Percentiles rank a stretch among this genome's conserved stretches.
phyloP scores from a whole-genome alignment of 2,113 vertebrate species.

The Neodontobutis hainanensis region DNA sequence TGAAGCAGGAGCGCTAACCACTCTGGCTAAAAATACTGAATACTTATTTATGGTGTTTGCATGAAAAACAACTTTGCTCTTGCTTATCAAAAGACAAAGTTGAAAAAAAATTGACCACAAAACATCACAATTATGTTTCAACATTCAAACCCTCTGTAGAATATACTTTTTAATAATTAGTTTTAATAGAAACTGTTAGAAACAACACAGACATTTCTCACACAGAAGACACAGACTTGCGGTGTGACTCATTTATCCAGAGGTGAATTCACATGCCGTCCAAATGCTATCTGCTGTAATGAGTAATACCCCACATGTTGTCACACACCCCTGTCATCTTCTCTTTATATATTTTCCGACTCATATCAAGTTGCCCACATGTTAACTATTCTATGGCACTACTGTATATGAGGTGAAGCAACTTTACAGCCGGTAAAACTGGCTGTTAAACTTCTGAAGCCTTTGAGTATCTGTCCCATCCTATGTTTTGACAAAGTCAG shows the following conservation, averaged over 20 bases:
- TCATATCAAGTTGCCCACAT: slow-evolving; percentile 58
- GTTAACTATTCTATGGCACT: slow-evolving; percentile 47
- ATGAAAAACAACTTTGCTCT: too few species aligned
- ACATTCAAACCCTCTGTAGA: too few species aligned
- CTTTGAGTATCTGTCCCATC: slow-evolving; percentile 58
- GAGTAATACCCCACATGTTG: slow-evolving; percentile 25
- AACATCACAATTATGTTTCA: too few species aligned
- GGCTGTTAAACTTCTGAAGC: slow-evolving; percentile 70
- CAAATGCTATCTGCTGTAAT: slow-evolving; percentile 62
- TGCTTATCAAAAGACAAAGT: too few species aligned
- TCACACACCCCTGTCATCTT: slow-evolving; percentile 23
- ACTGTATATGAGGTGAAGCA: slow-evolving; percentile 58
- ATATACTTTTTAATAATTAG: too few species aligned
- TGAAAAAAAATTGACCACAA: too few species aligned
- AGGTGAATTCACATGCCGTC: slow-evolving; percentile 62
- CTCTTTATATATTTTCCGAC: slow-evolving; percentile 65
- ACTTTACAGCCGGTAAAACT: slow-evolving; percentile 63
- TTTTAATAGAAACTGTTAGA: too few species aligned
- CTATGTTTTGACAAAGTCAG: slow-evolving; percentile 48
- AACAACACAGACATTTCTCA: too few species aligned
- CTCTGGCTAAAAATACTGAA: too few species aligned
- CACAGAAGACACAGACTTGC: not conserved
- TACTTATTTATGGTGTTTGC: too few species aligned
- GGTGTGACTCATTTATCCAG: slow-evolving; percentile 34
- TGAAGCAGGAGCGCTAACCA: too few species aligned